Evolutionary conservation across 2,113 vertebrate genomes (phyloP).

Genomic region (Ptilorrhoa leucosticta): DNA sequence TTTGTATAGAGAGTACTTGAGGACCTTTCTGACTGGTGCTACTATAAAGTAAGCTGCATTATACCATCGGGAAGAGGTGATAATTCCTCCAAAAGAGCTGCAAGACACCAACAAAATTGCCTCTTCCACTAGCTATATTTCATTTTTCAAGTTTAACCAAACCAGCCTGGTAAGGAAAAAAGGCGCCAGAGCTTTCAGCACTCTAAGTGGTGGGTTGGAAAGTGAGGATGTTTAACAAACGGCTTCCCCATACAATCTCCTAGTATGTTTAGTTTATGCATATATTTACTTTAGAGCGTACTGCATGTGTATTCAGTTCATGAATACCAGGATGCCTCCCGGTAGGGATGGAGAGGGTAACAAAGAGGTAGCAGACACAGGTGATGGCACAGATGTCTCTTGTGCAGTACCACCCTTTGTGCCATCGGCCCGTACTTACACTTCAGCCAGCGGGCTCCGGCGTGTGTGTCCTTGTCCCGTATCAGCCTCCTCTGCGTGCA

Average conservation of each 20-base stretch:
- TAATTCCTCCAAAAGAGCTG: not conserved
- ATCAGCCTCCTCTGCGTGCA: constrained; percentile 72
- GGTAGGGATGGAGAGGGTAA: not conserved
- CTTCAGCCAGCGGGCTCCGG: constrained; percentile 89
- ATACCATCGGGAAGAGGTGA: not conserved
- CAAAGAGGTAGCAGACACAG: not conserved
- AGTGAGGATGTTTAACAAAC: not conserved
- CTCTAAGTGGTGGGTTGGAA: not conserved
- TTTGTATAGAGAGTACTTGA: not conserved
- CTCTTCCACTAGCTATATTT: not conserved
- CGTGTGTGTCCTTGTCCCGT: constrained; percentile 83
- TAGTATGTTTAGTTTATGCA: not conserved
- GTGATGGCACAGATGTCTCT: not conserved
- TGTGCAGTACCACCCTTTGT: accelerated
- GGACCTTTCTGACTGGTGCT: not conserved
- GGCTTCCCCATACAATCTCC: not conserved
- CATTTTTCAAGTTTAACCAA: not conserved
- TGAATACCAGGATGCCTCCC: not conserved
- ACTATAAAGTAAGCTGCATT: not conserved
- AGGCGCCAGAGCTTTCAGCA: accelerated
- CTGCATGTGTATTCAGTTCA: not conserved
- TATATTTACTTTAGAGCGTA: constrained; percentile 5
- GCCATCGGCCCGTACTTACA: constrained; percentile 68
- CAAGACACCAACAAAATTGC: not conserved
- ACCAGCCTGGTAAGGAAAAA: not conserved